These are phyloP conservation scores for Cyprinodon variegatus DNA, from an alignment of 2,113 vertebrate species.

Conservation along the genomic window DNA sequence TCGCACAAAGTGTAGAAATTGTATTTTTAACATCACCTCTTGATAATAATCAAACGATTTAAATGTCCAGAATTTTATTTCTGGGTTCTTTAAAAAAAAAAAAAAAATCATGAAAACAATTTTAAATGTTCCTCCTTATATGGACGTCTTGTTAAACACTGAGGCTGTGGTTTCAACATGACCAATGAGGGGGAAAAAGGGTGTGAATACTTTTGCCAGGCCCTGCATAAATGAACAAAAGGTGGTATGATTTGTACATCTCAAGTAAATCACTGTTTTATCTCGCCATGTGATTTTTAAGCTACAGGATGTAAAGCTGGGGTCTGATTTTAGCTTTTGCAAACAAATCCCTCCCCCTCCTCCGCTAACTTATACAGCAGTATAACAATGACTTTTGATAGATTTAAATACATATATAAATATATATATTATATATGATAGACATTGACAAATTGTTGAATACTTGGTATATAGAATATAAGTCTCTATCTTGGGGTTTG, in stretches of 20 bases:
- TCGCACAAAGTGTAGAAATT: too few species aligned
- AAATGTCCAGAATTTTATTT: too few species aligned
- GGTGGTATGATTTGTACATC: slow-evolving; percentile 39
- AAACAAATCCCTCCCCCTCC: neutral
- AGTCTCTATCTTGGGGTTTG: slow-evolving; percentile 76
- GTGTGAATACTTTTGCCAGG: neutral
- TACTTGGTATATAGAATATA: slow-evolving; percentile 79
- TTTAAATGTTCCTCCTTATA: too few species aligned
- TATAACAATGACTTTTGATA: slow-evolving; percentile 66
- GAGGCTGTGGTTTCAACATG: neutral
- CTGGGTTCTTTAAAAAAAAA: too few species aligned
- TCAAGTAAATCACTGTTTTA: slow-evolving; percentile 39
- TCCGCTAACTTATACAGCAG: slow-evolving; percentile 41
- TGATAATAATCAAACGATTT: too few species aligned
- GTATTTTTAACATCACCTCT: too few species aligned
- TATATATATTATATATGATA: slow-evolving; percentile 29
- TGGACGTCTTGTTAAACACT: neutral
- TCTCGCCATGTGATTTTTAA: slow-evolving; percentile 48
- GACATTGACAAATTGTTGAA: slow-evolving; percentile 72
- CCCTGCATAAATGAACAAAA: neutral
- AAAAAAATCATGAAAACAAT: too few species aligned
- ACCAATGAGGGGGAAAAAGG: neutral
- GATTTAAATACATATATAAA: slow-evolving; percentile 2
- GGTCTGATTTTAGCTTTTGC: slow-evolving; percentile 19
- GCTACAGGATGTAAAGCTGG: slow-evolving; percentile 40